phyloP scores from a whole-genome alignment of 2,797 vertebrate genomes.

The Amblyraja radiata region DNA sequence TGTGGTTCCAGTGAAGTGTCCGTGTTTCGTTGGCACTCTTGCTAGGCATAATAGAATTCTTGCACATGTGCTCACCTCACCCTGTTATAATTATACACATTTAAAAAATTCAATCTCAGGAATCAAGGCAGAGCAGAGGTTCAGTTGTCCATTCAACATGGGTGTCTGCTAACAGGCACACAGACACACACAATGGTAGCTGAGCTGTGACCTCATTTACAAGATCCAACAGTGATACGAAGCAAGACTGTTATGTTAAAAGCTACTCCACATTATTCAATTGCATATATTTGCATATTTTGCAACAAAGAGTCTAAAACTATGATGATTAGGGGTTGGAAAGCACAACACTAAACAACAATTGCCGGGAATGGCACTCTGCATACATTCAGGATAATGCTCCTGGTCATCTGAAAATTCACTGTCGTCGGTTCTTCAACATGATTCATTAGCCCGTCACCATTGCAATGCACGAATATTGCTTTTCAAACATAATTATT shows the following conservation, averaged over 20 bases:
- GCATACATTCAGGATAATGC: background rate
- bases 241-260: background rate
- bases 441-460: constrained; percentile 33
- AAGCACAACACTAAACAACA: background rate
- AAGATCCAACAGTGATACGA: background rate
- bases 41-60: background rate
- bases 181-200: background rate
- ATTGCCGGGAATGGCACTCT: background rate
- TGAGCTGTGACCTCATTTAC: background rate
- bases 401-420: background rate
- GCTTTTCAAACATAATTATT: constrained; percentile 32
- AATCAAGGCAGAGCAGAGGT: background rate
- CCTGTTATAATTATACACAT: background rate
- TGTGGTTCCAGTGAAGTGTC: background rate
- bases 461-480: background rate
- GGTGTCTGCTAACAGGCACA: background rate
- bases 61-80: background rate
- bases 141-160: background rate
- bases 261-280: background rate
- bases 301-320: constrained; percentile 15
- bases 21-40: background rate
- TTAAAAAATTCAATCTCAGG: background rate
- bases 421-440: background rate
- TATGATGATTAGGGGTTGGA: background rate
- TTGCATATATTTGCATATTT: background rate